Base-by-base conservation (phyloP, 2,797 vertebrate genomes). In the Sebastiscus tertius region DNA sequence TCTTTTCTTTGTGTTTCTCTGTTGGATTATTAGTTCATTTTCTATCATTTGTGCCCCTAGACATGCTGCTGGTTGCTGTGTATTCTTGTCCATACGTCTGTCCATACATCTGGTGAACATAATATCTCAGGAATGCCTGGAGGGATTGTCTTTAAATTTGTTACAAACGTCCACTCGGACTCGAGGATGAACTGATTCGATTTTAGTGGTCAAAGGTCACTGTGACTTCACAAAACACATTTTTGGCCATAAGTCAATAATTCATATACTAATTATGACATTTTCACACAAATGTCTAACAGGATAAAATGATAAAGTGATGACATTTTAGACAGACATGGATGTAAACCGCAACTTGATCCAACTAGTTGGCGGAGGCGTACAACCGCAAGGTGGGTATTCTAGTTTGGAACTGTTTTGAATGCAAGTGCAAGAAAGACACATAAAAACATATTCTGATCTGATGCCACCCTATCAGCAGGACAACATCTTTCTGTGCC, bases 1-100 rank as follows among this genome's bases (percentile, higher is more conserved):
- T 16, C 36, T 29, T 71, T 36, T 36, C 54, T 22, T 63, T 39
- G 8, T 33, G 10, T 75, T 75, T 62, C 6, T 42, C 49, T 68
- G 27, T 34, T 36, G 3, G 68, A 63, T 70, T 52, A 74, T 63
- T 60, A 26, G 3, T 61, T 62, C 0, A 66, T 64, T 65, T 83
- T 78, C 24, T 29, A 27, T 60, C 11, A 42, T 74, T 49, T 61
- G 0, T 49, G 49, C 29, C 62, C 39, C 6, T 1, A 29, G 2
- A 49, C 26, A 29, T 1, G 24, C 14, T 46, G 36, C 39, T 65
- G n/a, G n/a, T 22, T 11, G 52, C n/a, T 22, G 46, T 49, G 42
- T 49, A 49, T 49, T 46, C 42, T 46, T 52, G 46, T 52, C 46
- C 46, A 52, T 52, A n/a, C 0, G 46, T 52, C 46, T 20, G 0